Evolutionary conservation across 2,113 vertebrate species (phyloP).

Genomic region (Electrona antarctica): DNA sequence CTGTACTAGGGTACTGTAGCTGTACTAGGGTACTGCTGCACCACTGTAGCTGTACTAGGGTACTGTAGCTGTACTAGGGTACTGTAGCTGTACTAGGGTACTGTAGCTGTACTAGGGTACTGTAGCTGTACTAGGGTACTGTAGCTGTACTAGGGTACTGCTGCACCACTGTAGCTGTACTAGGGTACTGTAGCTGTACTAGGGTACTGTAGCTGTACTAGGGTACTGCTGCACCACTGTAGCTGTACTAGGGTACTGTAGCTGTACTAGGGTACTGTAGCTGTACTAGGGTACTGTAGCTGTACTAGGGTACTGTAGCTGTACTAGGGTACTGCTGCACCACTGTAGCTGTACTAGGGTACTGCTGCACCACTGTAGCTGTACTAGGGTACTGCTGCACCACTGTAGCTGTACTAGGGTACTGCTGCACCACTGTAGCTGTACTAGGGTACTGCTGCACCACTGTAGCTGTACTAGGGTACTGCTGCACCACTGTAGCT

Average conservation of each 20-base stretch:
- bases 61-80: slow-evolving; percentile 15
- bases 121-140: too few species aligned
- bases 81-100: slow-evolving; percentile 12
- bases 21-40: slow-evolving; percentile 24
- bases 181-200: slow-evolving; percentile 31
- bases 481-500: slow-evolving; percentile 30
- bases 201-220: neutral
- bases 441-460: slow-evolving; percentile 24
- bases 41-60: slow-evolving; percentile 19
- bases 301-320: too few species aligned
- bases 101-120: slow-evolving; percentile 16
- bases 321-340: slow-evolving; percentile 24
- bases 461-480: slow-evolving; percentile 20
- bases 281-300: slow-evolving; percentile 17
- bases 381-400: slow-evolving; percentile 24
- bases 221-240: slow-evolving; percentile 36
- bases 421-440: slow-evolving; percentile 30
- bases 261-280: slow-evolving; percentile 13
- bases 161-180: slow-evolving; percentile 21
- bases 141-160: slow-evolving; percentile 12
- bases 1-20: slow-evolving; percentile 4
- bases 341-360: slow-evolving; percentile 20
- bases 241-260: slow-evolving; percentile 13
- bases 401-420: slow-evolving; percentile 20
- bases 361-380: slow-evolving; percentile 30